Evolutionary conservation across 1,140 invertebrate genomes (phyloP), one percentile per base, ranked within the genome.

Genomic region (Hycleus cichorii): DNA sequence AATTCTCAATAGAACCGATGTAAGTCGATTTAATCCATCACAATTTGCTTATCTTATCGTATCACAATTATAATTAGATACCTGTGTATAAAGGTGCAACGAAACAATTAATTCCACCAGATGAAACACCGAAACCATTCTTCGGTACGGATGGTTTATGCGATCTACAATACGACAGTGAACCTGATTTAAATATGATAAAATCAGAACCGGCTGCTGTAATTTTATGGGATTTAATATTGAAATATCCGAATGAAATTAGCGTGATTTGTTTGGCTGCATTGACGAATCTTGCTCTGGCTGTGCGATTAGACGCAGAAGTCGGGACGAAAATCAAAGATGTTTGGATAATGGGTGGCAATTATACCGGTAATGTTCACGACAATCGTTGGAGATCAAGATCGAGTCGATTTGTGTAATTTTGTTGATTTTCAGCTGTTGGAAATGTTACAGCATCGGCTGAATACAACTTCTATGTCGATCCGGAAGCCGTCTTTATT

Each of bases 381-480:
- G 27, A 18, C 2, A 18, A 18, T 18, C 18, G 18, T 39, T 27
- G 24, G 43, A 49, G 59, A 50, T 4, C 40, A 53, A 49, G 18
- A 45, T 39, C 10, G 7, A 1, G 25, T 8, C 9, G 48, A 25
- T 25, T 12, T 32, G 1, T 32, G 9, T 47, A 25, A 12, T 47
- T 47, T 47, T 47, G 9, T 47, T 18, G 18, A 18, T 18, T 55
- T 59, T 43, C 32, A 65, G 62, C 44, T 4, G 75, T 81, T 56
- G 88, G 89, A 8, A 88, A 88, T 69, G 74, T 79, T n/a, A 81
- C 81, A 18, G 65, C 78, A 0, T 76, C 81, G 44, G 86, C 85
- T 6, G 90, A 93, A 73, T 91, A 88, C 66, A 92, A 93, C 75
- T 93, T 93, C 68, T 78, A 80, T 50, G 71, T 72, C 12, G 89